These are phyloP conservation scores for Leptatherina wallacei DNA, from an alignment of 2,797 vertebrate genomes.

Conservation along the genomic window DNA sequence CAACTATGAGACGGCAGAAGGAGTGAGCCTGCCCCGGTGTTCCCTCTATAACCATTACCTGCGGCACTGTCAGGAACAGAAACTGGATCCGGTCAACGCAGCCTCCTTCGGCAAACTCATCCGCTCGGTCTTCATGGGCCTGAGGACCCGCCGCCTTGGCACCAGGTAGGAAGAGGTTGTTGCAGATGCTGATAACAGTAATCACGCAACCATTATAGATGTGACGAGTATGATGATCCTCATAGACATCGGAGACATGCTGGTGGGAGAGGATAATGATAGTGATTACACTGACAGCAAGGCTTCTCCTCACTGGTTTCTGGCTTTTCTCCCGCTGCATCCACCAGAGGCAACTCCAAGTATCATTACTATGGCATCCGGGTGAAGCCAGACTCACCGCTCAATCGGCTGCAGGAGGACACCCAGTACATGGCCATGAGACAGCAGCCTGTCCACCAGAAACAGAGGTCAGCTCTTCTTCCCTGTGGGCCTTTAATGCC, in stretches of 20 bases:
- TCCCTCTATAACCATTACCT: slow-evolving; percentile 98
- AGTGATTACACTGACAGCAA: slow-evolving; percentile 65
- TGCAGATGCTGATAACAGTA: slow-evolving; percentile 58
- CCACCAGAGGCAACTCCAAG: slow-evolving; percentile 94
- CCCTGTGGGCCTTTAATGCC: neutral
- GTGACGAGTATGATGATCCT: slow-evolving; percentile 58
- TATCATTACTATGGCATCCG: slow-evolving; percentile 99
- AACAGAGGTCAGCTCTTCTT: slow-evolving; percentile 89
- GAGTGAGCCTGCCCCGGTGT: slow-evolving; percentile 93
- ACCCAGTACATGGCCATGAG: slow-evolving; percentile 98
- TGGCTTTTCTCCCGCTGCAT: slow-evolving; percentile 60
- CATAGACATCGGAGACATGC: slow-evolving; percentile 40
- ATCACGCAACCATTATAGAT: slow-evolving; percentile 61
- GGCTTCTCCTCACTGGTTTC: slow-evolving; percentile 57
- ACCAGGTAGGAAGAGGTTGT: slow-evolving; percentile 86
- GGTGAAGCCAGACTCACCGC: slow-evolving; percentile 95
- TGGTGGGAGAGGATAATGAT: slow-evolving; percentile 66
- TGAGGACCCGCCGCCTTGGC: slow-evolving; percentile 93
- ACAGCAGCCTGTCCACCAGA: slow-evolving; percentile 96
- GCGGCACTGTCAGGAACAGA: slow-evolving; percentile 97
- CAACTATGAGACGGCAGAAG: slow-evolving; percentile 96
- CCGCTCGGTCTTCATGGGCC: slow-evolving; percentile 97
- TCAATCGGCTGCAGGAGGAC: slow-evolving; percentile 96
- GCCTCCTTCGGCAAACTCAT: slow-evolving; percentile 98
- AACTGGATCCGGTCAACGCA: slow-evolving; percentile 95